A percentile compares a stretch with the other conserved stretches of the same genome.
Conservation (phyloP, 2,113 vertebrate species). For the Pitta sordida region DNA sequence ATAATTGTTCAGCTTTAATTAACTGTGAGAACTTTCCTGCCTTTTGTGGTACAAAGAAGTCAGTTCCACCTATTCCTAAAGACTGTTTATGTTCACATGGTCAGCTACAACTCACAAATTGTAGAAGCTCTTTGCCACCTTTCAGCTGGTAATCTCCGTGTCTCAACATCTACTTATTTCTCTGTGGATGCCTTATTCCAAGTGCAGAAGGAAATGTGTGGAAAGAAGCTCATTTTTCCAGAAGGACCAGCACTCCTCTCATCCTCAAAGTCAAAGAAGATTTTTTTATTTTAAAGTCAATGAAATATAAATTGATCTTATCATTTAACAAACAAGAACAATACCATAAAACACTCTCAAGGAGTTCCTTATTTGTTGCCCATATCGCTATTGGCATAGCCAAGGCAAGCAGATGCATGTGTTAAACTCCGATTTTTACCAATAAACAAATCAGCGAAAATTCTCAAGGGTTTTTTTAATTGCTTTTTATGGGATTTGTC, state of each 20-base stretch:
- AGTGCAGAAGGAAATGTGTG: neutral
- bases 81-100: neutral
- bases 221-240: neutral
- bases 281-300: neutral
- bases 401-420: neutral
- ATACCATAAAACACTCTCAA: slow-evolving; percentile 33
- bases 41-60: neutral
- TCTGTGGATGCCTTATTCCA: neutral
- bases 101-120: neutral
- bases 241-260: neutral
- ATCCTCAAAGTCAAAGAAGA: neutral
- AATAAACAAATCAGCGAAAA: neutral
- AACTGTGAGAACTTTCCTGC: neutral
- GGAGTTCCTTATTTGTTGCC: neutral
- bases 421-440: neutral
- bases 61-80: neutral
- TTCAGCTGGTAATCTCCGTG: neutral
- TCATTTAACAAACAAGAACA: neutral
- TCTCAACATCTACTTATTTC: neutral
- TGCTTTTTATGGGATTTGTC: neutral
- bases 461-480: neutral
- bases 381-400: slow-evolving; percentile 47
- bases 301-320: neutral
- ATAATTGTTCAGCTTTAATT: neutral
- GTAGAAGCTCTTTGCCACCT: neutral